Evolutionary conservation across 2,888 invertebrate genomes (phyloP), one percentile per base, ranked within the genome.

Genomic region (Caenorhabditis sinica): DNA sequence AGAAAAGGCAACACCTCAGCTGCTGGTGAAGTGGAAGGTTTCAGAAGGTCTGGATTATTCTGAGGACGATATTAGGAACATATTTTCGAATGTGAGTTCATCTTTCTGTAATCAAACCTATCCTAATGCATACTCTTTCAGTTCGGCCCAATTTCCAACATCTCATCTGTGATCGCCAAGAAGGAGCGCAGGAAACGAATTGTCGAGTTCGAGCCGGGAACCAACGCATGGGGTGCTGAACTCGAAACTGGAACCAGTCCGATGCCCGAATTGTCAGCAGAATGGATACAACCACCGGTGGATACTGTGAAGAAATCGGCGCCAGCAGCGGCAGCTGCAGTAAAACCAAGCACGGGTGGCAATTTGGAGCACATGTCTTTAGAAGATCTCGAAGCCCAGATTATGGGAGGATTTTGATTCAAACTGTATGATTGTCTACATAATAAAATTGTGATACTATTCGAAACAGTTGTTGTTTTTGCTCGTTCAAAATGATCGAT

Each of bases 181-280:
- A 82, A 86, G n/a, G 71, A 73, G 0, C 60, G 74, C 15, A 30
- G 74, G 40, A 83, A 73, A 49, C 69, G 71, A 8, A 65, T 86
- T 2, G 56, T 86, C 36, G 86, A 83, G 23, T 86, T 76, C 49
- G 81, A 75, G 17, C 30, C 69, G 17, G 86, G 74, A 45, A 58
- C 45, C 13, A 81, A 86, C 25, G 73, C 82, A 4, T 86, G 86
- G 86, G 86, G 86, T 58, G 86, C 86, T 33, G 86, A 86, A 53
- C 65, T 73, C 0, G 86, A 86, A 45, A 81, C 81, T 8, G 86
- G 86, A 15, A 58, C 36, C 6, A 25, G 17, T n/a, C 61, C 73
- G 8, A 58, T 58, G 61, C 84, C 84, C 0, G 82, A 85, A 28
- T 15, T 85, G 28, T 63, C 20, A 9, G 65, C 45, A 9, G 74